Evolutionary conservation across 2,113 vertebrate species (phyloP), one percentile per base, ranked within the genome.

Genomic region (Coracopsis vasa): DNA sequence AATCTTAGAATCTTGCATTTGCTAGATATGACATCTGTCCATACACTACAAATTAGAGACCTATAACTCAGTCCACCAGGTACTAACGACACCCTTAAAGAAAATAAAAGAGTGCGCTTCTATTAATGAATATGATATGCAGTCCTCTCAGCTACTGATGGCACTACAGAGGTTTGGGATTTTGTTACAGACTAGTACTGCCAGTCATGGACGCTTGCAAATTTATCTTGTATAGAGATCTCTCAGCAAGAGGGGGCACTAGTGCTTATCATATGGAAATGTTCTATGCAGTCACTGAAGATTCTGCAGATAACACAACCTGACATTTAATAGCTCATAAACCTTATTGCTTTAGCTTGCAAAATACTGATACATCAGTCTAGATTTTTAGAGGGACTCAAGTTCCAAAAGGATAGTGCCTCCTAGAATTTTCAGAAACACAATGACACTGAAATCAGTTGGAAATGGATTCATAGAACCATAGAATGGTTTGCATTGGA

Each of bases 231-330:
- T 37, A 51, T 6, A 35, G 48, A 92, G 81, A 82, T 35, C 37
- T 91, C 61, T 84, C 44, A 92, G 89, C 94, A 87, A 92, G 78
- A 95, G 89, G 74, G 87, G 66, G 74, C 93, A 95, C 87, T 89
- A 90, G 73, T 65, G 91, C 66, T 87, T 65, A 72, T 65, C 62
- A 19, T 23, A 91, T 47, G 33, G 56, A 72, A 72, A 37, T 8
- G 7, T 39, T 84, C 61, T 75, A 81, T 35, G 10, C 56, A 56
- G 35, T 24, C 56, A 42, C 80, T 74, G 39, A 67, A 67, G 78
- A 45, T 51, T 39, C 35, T 60, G 70, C 31, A 81, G 39, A 53
- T 75, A 75, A 91, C 14, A 39, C 69, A 87, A n/a, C 31, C 48
- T 56, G n/a, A 82, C 9, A 1, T 58, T 71, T 33, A 69, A 48